Percentiles rank a stretch among this genome's conserved stretches.
phyloP scores from a whole-genome alignment of 1,140 invertebrate species.

The Bombus affinis region DNA sequence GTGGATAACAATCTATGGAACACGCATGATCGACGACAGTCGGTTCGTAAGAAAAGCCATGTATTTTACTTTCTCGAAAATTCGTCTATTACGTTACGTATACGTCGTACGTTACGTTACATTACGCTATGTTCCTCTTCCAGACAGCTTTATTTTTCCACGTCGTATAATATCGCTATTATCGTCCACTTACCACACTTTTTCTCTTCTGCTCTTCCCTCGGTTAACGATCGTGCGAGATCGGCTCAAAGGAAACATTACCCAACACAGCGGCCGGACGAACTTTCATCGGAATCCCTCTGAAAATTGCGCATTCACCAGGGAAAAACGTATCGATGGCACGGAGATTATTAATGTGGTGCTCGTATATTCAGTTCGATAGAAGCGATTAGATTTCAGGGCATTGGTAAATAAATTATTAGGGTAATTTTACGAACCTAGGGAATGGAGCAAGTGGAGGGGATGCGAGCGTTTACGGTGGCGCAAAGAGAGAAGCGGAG shows the following conservation, averaged over 20 bases:
- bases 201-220: neutral
- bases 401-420: too few species aligned
- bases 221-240: neutral
- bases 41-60: neutral
- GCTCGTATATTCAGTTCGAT: too few species aligned
- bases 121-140: neutral
- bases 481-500: neutral
- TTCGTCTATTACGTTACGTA: neutral
- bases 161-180: slow-evolving; percentile 2
- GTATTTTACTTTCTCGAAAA: neutral
- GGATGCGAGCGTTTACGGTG: neutral
- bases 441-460: too few species aligned
- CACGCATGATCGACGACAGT: neutral
- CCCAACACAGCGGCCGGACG: neutral
- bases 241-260: neutral
- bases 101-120: neutral
- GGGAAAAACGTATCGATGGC: neutral
- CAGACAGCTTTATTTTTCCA: neutral
- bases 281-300: neutral
- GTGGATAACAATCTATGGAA: neutral
- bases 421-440: too few species aligned
- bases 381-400: too few species aligned
- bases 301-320: neutral
- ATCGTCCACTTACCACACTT: neutral
- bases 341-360: neutral